Conservation (phyloP, 2,797 vertebrate genomes). For the Trichosurus vulpecula region DNA sequence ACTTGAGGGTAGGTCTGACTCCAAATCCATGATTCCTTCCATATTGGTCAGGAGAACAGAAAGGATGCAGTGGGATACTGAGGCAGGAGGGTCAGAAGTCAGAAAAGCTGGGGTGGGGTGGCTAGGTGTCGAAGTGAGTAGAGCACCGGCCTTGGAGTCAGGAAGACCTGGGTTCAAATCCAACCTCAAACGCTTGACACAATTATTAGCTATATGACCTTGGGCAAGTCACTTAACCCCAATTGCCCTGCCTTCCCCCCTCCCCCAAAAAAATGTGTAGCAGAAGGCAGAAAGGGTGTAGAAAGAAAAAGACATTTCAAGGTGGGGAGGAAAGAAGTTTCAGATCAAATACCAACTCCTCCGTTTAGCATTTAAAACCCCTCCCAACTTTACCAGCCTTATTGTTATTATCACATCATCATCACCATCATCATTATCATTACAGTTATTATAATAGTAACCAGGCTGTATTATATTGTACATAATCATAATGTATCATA, state of each 20-base stretch:
- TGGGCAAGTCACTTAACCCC: no score
- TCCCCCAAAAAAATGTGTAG: no score
- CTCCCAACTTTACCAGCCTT: not conserved
- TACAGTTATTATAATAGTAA: not conserved
- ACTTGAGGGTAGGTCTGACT: not conserved
- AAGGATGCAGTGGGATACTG: not conserved
- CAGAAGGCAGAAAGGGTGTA: not conserved
- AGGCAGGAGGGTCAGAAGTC: not conserved
- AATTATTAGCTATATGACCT: no score
- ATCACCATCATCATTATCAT: no score
- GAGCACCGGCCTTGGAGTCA: no score
- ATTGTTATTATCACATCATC: not conserved
- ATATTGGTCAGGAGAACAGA: not conserved
- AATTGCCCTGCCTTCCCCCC: no score
- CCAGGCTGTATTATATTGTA: not conserved
- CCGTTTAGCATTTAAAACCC: not conserved
- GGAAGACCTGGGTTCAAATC: no score
- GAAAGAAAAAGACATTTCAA: not conserved
- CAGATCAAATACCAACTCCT: not conserved
- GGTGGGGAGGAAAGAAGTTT: not conserved
- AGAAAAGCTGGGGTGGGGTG: not conserved
- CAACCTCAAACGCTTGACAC: no score
- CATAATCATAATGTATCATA: not conserved
- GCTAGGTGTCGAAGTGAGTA: no score
- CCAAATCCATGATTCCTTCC: not conserved